Evolutionary conservation across 2,888 invertebrate genomes (phyloP), one percentile per base, ranked within the genome.

Genomic region (Lasius platythorax): DNA sequence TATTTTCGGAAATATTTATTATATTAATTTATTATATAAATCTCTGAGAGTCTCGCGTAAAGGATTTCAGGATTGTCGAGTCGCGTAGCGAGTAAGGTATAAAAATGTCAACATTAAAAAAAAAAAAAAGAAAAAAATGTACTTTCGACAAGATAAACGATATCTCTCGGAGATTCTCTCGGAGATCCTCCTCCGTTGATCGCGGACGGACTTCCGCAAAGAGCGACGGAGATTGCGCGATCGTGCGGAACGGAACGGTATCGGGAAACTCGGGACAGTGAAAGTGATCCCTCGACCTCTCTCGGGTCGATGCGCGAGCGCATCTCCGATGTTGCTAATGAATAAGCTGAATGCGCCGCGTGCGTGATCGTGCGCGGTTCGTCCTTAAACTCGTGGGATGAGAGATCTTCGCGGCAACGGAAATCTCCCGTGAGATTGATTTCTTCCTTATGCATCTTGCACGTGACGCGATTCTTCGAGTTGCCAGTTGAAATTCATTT

Each of bases 271-370:
- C 23, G 58, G 23, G 30, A 61, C 79, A 79, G 79, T 61, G 79
- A 81, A 81, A 81, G 79, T 72, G 72, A 81, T 72, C 73, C 18
- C 18, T 72, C 61, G 79, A 81, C 61, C 73, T 61, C 37, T 61
- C 37, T 5, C 23, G 23, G 37, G 33, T 33, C 33, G 37, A 37
- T 23, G 23, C 23, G 23, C 23, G 78, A 66, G 58, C 30, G 70
- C 28, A 30, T 12, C 12, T 23, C 12, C 37, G 53, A 79, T 70
- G 61, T 63, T 72, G 50, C 73, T 46, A 63, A 81, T 81, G 61
- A 72, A 81, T 81, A 61, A 58, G 53, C 28, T 43, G 56, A 56
- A 78, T 67, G 56, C 70, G 23, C 23, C 23, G 23, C 23, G 23
- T 23, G 68, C 46, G 46, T 15, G 33, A 70, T 70, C 79, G 46